Base-by-base conservation (phyloP, 2,888 invertebrate genomes). In the Diarsia mendica region DNA sequence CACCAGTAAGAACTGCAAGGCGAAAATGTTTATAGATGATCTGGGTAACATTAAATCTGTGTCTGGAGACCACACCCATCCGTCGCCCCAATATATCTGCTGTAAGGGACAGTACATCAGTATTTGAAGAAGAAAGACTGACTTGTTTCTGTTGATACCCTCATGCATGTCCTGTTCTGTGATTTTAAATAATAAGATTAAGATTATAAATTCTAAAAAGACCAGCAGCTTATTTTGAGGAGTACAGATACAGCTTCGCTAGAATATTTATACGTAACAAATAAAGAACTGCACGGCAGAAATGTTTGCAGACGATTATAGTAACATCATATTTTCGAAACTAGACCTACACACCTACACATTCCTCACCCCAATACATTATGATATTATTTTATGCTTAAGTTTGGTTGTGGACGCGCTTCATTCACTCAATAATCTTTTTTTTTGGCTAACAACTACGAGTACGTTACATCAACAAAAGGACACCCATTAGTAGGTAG, bases 401-500 rank as follows among this genome's bases (percentile, higher is more conserved):
- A 2, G 28, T 28, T 28, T 28, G 28, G 28, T 28, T 39, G 39
- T 39, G 39, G 5, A 39, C 39, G 3, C 39, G 39, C 39, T 39
- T 39, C 39, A 39, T 5, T 39, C 18, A 6, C 58, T 58, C 6
- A 58, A 58, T 15, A 15, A 58, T 2, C 6, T 15, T 2, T 46
- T 28, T 68, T 51, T 33, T 53, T 65, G 76, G 69, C 15, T 49
- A 3, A 33, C 60, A 33, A 60, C 10, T 77, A 55, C 15, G 28
- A 53, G n/a, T 78, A 72, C 44, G 51, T 77, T 9, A 58, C 20
- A 58, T 78, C 78, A 49, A 53, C 5, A 49, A 77, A 18, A 46
- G 78, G 78, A 23, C 20, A 23, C 0, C 33, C 28, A 4, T 33
- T 49, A 1, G 33, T n/a, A n/a, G n/a, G n/a, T n/a, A n/a, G n/a